Base-by-base conservation (phyloP, 2,888 invertebrate genomes). In the Macaria notata region DNA sequence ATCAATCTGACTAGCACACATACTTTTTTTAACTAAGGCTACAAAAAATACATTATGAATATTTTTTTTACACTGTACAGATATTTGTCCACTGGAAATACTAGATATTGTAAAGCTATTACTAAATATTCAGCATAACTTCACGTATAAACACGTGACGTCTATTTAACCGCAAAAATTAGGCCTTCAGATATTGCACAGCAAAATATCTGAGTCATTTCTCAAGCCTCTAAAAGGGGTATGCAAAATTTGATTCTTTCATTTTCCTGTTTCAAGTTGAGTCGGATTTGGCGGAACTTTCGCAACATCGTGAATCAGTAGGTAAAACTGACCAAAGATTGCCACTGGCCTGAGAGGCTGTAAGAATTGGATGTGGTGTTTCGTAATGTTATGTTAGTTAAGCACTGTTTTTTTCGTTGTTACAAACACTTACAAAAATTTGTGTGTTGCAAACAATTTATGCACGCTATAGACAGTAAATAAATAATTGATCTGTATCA, bases 291-390 rank as follows among this genome's bases (percentile, higher is more conserved):
- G 61, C 31, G 38, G 38, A 49, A 73, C 78, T 87, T 86, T 88
- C 84, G 86, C 73, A 86, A 86, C 62, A 8, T 44, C 56, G 62
- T 87, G 86, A 87, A 61, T 87, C 86, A 86, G 61, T 57, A 50
- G 54, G 9, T 9, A 46, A 43, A 61, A 64, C 60, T 66, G 59
- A 43, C 44, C 48, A 61, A 54, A 58, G 49, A 63, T 64, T 19
- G 49, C 46, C 39, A 46, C 41, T n/a, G 47, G 47, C 9, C 44
- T 8, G 9, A 33, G 36, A 45, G 33, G 6, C 6, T 8, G 7
- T 36, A 52, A 49, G 33, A 9, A 51, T 46, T 53, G 41, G 53
- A 60, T 53, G 59, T 36, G 59, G 54, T 7, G 48, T 41, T 19
- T 45, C 30, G 41, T 5, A 44, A 7, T 29, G 4, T 7, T 29